Evolutionary conservation across 1,140 invertebrate genomes (phyloP), one percentile per base, ranked within the genome.

Genomic region (Saxidomus purpurata): DNA sequence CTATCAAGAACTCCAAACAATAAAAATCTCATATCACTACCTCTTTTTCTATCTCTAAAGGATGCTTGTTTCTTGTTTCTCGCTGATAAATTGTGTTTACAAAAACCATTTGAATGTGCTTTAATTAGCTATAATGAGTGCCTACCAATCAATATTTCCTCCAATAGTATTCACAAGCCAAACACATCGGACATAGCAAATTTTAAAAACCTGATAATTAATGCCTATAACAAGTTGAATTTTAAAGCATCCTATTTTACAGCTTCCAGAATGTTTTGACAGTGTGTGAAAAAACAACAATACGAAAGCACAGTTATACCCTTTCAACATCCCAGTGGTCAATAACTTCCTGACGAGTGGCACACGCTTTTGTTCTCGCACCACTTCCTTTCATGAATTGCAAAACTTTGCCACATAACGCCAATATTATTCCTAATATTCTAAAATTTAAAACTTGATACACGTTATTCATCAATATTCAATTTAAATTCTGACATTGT

Each of bases 401-500:
- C 81, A 83, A 69, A 69, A 43, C 69, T 31, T 31, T 55, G 59
- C 43, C 31, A 52, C n/a, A 47, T 59, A 28, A 55, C 40, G 36
- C 52, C 31, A 76, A 52, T 86, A 76, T 86, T 86, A 76, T 74
- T 86, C 49, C 28, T 76, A 74, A 74, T 86, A 76, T 74, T 86
- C 83, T 47, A 86, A 86, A 86, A 59, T 74, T 86, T 86, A 71
- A 71, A 84, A 81, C 43, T 76, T 76, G 83, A 86, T 74, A 55
- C 67, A 25, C 43, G 47, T 28, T 55, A 76, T 76, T 86, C 31
- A 71, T 71, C 47, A 55, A 55, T 74, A 76, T 74, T 86, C 49
- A 86, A 86, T 74, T 86, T 86, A 49, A 86, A 74, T 69, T 86
- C 38, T 83, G 81, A 83, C 81, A 69, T 83, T 43, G 40, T 83